Evolutionary conservation across 2,888 invertebrate species (phyloP), one percentile per base, ranked within the genome.

Genomic region (Drosophila mayaguana): DNA sequence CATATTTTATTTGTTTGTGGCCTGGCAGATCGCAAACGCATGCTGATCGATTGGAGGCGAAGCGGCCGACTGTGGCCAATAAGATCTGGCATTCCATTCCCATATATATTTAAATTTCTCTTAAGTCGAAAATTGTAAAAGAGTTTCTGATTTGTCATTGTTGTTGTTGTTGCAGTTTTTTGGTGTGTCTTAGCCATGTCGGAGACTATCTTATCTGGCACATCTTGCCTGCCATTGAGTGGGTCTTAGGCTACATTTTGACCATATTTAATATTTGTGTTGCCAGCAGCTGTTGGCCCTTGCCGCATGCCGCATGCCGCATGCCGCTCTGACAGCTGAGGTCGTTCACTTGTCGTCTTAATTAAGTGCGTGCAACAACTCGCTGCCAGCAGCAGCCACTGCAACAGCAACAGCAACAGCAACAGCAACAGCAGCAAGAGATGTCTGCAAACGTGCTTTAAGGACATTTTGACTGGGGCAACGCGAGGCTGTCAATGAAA

Each of bases 321-420:
- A 14, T 62, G 46, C 48, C 43, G 16, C 54, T 76, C 72, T 78
- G 89, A 87, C 87, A 90, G 78, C 65, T 67, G 76, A 80, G 85
- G 88, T 88, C 87, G 81, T 81, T 84, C 90, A 83, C 89, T 83
- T 89, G 88, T 87, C 90, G 80, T 89, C 89, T 84, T 90, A 88
- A 88, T 88, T 88, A 88, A 87, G 83, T 76, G 77, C 82, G 69
- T 65, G 72, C 82, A 78, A 66, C 65, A 78, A 72, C 59, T 66
- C 53, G 66, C 53, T 50, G 63, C 20, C 46, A 43, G 63, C 50
- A 51, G 36, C 79, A 64, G 50, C 71, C n/a, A n/a, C n/a, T 70
- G 56, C 59, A 56, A 50, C 69, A 66, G 56, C 54, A 36, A 12
- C 51, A n/a, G n/a, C 65, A 43, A 14, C 55, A 14, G 54, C 54